These are phyloP conservation scores for Galaxea fascicularis DNA, from an alignment of 92 coral and sea anemone genomes.

Conservation along the genomic window DNA sequence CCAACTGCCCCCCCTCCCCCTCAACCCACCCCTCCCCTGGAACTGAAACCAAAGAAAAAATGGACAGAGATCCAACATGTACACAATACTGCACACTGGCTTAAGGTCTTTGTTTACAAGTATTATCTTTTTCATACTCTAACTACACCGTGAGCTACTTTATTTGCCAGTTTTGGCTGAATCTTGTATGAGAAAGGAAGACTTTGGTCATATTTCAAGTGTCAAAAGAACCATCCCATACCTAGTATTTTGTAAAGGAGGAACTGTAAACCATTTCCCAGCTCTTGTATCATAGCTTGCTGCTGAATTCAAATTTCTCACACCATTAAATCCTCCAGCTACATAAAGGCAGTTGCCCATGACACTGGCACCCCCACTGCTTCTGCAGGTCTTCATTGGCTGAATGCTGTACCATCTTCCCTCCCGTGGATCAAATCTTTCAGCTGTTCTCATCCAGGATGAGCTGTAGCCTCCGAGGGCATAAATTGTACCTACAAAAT, in stretches of 20 bases:
- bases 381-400: slow-evolving; percentile 70
- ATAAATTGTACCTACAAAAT: slow-evolving; percentile 68
- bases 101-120: too few relatives aligned
- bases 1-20: too few relatives aligned
- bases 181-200: too few relatives aligned
- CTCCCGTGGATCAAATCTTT: slow-evolving; percentile 86
- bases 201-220: not conserved
- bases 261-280: slow-evolving; percentile 66
- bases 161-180: too few relatives aligned
- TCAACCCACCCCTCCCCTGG: too few relatives aligned
- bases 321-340: slow-evolving; percentile 84
- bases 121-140: too few relatives aligned
- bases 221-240: slow-evolving; percentile 81
- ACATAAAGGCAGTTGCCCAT: slow-evolving; percentile 60
- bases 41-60: too few relatives aligned
- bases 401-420: slow-evolving; percentile 71
- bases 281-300: slow-evolving; percentile 72
- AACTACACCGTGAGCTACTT: too few relatives aligned
- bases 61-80: too few relatives aligned
- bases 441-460: slow-evolving; percentile 71
- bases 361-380: slow-evolving; percentile 75
- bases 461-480: slow-evolving; percentile 81
- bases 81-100: too few relatives aligned
- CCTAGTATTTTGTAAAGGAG: slow-evolving; percentile 75
- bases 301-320: slow-evolving; percentile 72